Base-by-base conservation (phyloP, 1,140 invertebrate genomes). In the Streblospio benedicti region DNA sequence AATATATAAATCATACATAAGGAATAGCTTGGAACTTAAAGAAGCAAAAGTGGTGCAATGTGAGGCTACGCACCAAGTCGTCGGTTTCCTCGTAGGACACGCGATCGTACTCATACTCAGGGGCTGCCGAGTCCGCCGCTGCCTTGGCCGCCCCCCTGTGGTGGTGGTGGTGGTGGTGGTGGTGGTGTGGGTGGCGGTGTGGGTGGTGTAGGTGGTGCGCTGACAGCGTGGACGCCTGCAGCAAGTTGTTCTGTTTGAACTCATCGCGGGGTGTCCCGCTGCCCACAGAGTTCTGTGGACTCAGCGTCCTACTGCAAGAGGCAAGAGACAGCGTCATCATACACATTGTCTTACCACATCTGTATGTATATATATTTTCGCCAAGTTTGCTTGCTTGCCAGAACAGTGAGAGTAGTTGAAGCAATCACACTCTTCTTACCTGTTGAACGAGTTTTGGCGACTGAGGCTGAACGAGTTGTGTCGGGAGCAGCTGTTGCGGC, bases 51-150 rank as follows among this genome's bases (percentile, higher is more conserved):
- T n/a, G n/a, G n/a, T n/a, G n/a, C n/a, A n/a, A n/a, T n/a, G n/a
- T n/a, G n/a, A n/a, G n/a, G n/a, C n/a, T n/a, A n/a, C n/a, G n/a
- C n/a, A n/a, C n/a, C n/a, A n/a, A 38, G 9, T 38, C 35, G 35
- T 38, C 73, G n/a, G 71, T 65, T 64, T 75, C 45, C 86, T 80
- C 72, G 63, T 78, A 67, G 57, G 73, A 65, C 69, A 69, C 68
- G 63, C 71, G 69, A 67, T 76, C 69, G 12, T 53, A 35, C 28
- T 23, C 18, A 25, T 50, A 5, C 61, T 69, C 67, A 56, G 9
- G 35, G 35, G 9, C 35, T 9, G 35, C 9, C 35, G n/a, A n/a
- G 35, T 20, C 43, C 2, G 18, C 25, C 25, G 43, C 25, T 44
- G 25, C 9, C 57, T 32, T 63, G 63, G 14, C 59, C 44, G 14